Percentiles rank a stretch among this genome's conserved stretches.
These are phyloP conservation scores for Tonatia bakeri DNA, from an alignment of 2,113 vertebrate species.

Conservation along the genomic window DNA sequence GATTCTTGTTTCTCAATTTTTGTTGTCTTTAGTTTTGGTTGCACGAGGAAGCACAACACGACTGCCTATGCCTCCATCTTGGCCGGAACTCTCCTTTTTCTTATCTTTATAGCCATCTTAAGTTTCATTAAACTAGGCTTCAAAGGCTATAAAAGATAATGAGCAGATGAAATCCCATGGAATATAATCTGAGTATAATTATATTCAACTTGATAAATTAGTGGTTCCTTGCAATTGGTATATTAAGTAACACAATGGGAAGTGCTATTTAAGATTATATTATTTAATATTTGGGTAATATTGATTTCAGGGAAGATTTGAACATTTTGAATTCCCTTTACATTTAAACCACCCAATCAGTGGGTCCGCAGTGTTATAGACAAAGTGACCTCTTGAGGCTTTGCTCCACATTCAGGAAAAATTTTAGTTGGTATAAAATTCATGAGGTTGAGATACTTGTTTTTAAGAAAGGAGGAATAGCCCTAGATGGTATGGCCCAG, in stretches of 20 bases:
- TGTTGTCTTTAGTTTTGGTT: too few relatives aligned
- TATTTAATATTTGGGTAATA: not conserved
- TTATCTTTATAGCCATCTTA: not conserved
- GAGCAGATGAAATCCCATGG: not conserved
- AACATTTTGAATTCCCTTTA: not conserved
- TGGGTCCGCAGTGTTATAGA: not conserved
- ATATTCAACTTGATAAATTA: not conserved
- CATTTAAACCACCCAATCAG: not conserved
- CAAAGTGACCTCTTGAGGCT: not conserved
- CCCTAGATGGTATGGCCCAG: too few relatives aligned
- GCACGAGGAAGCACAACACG: too few relatives aligned
- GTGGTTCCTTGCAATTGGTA: not conserved
- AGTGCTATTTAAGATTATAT: not conserved
- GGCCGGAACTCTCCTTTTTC: too few relatives aligned
- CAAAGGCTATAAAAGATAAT: not conserved
- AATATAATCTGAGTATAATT: not conserved
- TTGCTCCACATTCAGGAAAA: not conserved
- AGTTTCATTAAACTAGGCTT: not conserved
- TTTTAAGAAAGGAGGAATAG: not conserved
- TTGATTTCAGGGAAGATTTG: not conserved
- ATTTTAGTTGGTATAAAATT: not conserved
- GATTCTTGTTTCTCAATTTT: too few relatives aligned
- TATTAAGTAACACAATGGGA: not conserved
- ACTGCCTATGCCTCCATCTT: too few relatives aligned
- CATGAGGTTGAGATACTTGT: not conserved